These are phyloP conservation scores for Oophaga pumilio DNA, from an alignment of 2,113 vertebrate genomes.

Conservation along the genomic window DNA sequence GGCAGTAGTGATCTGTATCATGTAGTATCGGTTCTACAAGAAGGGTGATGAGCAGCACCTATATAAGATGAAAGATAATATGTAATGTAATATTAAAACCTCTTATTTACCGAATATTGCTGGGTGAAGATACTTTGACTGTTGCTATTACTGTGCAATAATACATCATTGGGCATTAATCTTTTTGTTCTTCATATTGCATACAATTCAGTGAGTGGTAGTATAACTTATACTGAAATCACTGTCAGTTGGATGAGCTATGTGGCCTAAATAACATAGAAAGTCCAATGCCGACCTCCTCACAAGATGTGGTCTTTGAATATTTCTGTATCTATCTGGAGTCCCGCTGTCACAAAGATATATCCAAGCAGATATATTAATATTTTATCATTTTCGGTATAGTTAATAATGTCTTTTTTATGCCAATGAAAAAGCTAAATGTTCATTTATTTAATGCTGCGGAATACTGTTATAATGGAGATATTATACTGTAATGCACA, in stretches of 20 bases:
- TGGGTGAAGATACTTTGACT: not conserved
- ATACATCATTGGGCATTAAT: not conserved
- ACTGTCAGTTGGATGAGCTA: not conserved
- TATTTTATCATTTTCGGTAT: not conserved
- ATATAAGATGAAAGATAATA: not conserved
- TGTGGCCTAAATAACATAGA: not conserved
- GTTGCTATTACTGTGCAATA: not conserved
- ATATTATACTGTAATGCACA: not conserved
- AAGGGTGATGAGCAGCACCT: not conserved
- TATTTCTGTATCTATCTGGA: not conserved
- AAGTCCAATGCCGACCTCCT: not conserved
- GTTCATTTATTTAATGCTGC: not conserved
- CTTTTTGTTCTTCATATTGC: not conserved
- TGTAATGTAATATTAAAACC: not conserved
- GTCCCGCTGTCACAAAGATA: not conserved
- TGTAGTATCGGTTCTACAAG: not conserved
- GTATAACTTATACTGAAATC: not conserved
- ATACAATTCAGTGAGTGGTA: not conserved
- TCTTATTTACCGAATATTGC: not conserved
- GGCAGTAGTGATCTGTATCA: not conserved
- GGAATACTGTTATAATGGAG: not conserved
- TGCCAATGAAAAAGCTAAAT: not conserved
- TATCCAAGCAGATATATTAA: not conserved
- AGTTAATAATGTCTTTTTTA: not conserved
- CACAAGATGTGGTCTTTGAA: conserved; percentile 2